Evolutionary conservation across 2,797 vertebrate genomes (phyloP), one percentile per base, ranked within the genome.

Genomic region (Helarctos malayanus): DNA sequence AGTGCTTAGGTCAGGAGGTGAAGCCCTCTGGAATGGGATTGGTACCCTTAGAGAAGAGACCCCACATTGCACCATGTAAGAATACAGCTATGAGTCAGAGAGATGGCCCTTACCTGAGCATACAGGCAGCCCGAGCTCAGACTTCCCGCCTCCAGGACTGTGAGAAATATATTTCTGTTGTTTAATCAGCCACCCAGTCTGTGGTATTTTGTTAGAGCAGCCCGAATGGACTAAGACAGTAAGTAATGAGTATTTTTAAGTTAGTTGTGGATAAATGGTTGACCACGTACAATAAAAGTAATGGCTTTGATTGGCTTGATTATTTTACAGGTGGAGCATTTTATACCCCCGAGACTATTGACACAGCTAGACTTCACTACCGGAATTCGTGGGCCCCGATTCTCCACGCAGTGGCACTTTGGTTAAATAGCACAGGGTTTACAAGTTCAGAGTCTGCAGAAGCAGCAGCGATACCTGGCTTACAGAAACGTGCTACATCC

Each of bases 341-440:
- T 99, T 99, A 99, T 97, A 99, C 99, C 80, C 99, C 99, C 6
- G 99, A 99, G 99, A 99, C 99, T 9, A 99, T 99, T 96, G 99
- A 99, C 98, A 99, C 99, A 32, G 99, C 99, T 0, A 99, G 99
- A 83, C 98, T 99, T 88, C 99, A 99, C 98, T 99, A 99, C 98
- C 99, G 99, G 32, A 99, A 99, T 98, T 99, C 99, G 0, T 99
- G 99, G 99, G 99, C 99, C 59, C 99, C 99, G 2, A 98, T 99
- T 96, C 98, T 99, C 18, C 99, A 99, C 29, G 99, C 99, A 0
- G 99, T 99, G 97, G 99, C 99, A 0, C 99, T 99, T 92, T 99
- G 99, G 99, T 98, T 99, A 56, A 99, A 99, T 97, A 99, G 99
- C 97, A 99, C 99, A 10, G 99, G 99, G 47, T 99, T 99, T 96